A percentile compares a stretch with the other conserved stretches of the same genome.
phyloP scores from a whole-genome alignment of 2,113 vertebrate genomes.

The Romanogobio albipinnatus region DNA sequence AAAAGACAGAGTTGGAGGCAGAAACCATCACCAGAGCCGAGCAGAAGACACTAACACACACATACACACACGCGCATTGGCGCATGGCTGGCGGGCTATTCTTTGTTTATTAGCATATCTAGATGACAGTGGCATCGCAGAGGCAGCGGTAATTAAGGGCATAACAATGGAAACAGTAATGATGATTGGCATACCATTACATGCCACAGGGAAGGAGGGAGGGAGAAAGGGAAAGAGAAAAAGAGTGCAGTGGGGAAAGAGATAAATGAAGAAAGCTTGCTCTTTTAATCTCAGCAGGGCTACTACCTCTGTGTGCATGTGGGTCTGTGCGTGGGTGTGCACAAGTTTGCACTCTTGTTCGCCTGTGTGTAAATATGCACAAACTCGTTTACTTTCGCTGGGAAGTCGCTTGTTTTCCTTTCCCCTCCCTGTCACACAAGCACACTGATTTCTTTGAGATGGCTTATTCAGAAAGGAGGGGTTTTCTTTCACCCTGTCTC shows the following conservation, averaged over 20 bases:
- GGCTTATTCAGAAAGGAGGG: slow-evolving; percentile 11
- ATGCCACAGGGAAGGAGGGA: slow-evolving; percentile 44
- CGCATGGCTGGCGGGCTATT: slow-evolving; percentile 48
- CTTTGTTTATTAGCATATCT: slow-evolving; percentile 63
- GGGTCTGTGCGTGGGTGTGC: not conserved
- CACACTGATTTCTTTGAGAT: slow-evolving; percentile 32
- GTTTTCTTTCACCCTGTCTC: not conserved
- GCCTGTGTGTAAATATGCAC: not conserved
- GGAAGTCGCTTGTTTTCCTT: slow-evolving; percentile 30
- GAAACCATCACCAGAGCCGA: slow-evolving; percentile 22
- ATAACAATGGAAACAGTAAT: slow-evolving; percentile 58
- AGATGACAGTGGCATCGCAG: slow-evolving; percentile 58
- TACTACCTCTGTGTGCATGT: slow-evolving; percentile 6
- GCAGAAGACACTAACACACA: slow-evolving; percentile 19
- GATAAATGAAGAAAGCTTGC: slow-evolving; percentile 38
- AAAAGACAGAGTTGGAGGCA: slow-evolving; percentile 17
- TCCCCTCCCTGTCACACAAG: slow-evolving; percentile 25
- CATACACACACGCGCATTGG: slow-evolving; percentile 33
- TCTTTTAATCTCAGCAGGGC: slow-evolving; percentile 41
- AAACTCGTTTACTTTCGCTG: slow-evolving; percentile 14
- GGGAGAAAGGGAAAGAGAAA: slow-evolving; percentile 18
- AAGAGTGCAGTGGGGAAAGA: slow-evolving; percentile 3
- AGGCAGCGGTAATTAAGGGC: slow-evolving; percentile 58
- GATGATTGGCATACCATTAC: slow-evolving; percentile 61
- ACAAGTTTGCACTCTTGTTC: slow-evolving; percentile 7